A percentile compares a stretch with the other conserved stretches of the same genome.
phyloP scores from a whole-genome alignment of 1,140 invertebrate genomes.

The Oryctes rhinoceros region DNA sequence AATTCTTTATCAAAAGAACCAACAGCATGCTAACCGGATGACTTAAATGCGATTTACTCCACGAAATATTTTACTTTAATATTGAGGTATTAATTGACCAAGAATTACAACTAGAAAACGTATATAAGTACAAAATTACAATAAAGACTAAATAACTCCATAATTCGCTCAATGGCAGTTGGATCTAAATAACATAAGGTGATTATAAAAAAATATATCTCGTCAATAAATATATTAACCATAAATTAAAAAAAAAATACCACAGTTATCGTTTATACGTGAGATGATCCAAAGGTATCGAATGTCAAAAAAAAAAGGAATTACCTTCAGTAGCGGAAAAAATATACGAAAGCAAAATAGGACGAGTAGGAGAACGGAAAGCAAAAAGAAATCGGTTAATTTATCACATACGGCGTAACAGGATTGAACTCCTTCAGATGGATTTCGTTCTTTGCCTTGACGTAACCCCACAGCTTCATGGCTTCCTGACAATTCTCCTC shows the following conservation, averaged over 20 bases:
- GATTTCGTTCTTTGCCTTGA: conserved; percentile 63
- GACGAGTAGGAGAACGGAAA: background rate
- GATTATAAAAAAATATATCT: no score
- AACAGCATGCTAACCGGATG: no score
- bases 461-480: conserved; percentile 85
- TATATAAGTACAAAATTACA: no score
- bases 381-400: background rate
- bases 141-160: no score
- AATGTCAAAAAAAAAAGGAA: background rate
- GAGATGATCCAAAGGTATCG: background rate
- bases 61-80: no score
- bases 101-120: no score
- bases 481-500: conserved; percentile 75
- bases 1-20: no score
- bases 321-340: background rate
- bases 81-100: no score
- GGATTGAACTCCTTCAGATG: conserved; percentile 68
- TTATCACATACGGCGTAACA: conserved; percentile 21
- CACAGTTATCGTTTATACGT: background rate
- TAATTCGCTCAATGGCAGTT: no score
- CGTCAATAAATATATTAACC: background rate
- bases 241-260: conserved; percentile 9
- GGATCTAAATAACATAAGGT: no score
- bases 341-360: background rate
- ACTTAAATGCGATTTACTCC: no score